phyloP scores from a whole-genome alignment of 1,140 invertebrate species.

The Lordiphosa stackelbergi region DNA sequence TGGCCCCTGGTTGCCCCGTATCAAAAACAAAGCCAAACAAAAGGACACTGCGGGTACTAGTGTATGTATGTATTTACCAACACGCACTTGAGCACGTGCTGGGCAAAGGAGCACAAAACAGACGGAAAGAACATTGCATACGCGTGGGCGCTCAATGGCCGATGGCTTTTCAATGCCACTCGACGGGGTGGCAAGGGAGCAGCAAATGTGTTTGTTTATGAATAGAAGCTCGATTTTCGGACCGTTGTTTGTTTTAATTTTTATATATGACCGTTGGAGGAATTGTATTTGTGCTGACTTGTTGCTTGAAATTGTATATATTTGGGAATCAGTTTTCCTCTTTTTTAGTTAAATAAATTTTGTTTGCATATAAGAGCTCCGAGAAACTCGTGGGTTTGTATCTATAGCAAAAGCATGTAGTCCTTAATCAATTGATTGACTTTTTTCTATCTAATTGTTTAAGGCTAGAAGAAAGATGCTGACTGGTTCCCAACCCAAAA shows the following conservation, averaged over 20 bases:
- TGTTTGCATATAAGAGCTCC: too few relatives aligned
- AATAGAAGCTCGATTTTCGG: neutral
- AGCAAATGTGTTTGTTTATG: neutral
- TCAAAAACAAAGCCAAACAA: constrained; percentile 36
- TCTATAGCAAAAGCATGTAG: too few relatives aligned
- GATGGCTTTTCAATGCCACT: constrained; percentile 53
- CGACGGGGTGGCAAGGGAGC: constrained; percentile 14
- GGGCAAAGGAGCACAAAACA: constrained; percentile 34
- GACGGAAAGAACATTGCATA: constrained; percentile 48
- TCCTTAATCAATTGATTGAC: too few relatives aligned
- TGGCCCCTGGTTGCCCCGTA: constrained; percentile 25
- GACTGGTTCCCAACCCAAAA: too few relatives aligned
- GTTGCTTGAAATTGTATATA: constrained; percentile 19
- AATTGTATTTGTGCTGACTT: constrained; percentile 28
- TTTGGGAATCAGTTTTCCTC: too few relatives aligned
- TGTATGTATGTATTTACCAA: constrained; percentile 43
- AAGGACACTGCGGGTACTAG: constrained; percentile 18
- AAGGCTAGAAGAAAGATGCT: too few relatives aligned
- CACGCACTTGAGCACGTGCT: constrained; percentile 71
- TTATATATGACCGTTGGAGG: constrained; percentile 1
- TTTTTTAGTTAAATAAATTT: too few relatives aligned
- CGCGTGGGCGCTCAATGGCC: constrained; percentile 20
- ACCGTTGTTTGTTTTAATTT: constrained; percentile 3
- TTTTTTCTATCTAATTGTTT: too few relatives aligned
- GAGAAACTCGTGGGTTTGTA: too few relatives aligned